Evolutionary conservation across 1,140 invertebrate genomes (phyloP).

Genomic region (Neodiprion fabricii): DNA sequence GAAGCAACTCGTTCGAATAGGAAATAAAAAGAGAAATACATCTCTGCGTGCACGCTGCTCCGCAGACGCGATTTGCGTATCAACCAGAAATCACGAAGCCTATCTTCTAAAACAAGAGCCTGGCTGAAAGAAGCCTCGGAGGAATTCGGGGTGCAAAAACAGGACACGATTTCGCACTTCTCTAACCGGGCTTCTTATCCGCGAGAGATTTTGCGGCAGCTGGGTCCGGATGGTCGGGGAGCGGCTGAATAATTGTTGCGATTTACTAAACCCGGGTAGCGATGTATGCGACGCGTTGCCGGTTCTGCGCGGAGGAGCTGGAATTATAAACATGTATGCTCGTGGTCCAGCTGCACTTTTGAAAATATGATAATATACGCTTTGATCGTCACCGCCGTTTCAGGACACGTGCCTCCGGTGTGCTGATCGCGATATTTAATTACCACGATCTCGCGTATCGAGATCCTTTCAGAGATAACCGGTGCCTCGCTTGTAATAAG

Average conservation of each 20-base stretch:
- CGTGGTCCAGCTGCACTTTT: too few relatives aligned
- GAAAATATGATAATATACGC: neutral
- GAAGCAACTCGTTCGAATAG: too few relatives aligned
- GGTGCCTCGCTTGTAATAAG: neutral
- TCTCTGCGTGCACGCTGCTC: too few relatives aligned
- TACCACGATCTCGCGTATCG: neutral
- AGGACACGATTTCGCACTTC: neutral
- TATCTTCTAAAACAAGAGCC: too few relatives aligned
- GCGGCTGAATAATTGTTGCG: neutral
- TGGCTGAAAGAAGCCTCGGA: neutral
- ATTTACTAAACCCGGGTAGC: neutral
- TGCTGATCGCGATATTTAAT: neutral
- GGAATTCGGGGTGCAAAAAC: neutral
- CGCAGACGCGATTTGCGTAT: too few relatives aligned
- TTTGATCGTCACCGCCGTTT: neutral
- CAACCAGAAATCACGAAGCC: too few relatives aligned
- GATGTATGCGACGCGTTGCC: too few relatives aligned
- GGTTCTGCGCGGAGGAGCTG: neutral
- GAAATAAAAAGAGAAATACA: too few relatives aligned
- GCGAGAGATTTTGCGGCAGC: neutral
- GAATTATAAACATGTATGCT: neutral
- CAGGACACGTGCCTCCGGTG: neutral
- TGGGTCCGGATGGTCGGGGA: neutral
- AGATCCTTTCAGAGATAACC: constrained; percentile 5
- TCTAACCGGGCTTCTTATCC: neutral